Conservation (phyloP, 2,113 vertebrate genomes). For the Phainopepla nitens region DNA sequence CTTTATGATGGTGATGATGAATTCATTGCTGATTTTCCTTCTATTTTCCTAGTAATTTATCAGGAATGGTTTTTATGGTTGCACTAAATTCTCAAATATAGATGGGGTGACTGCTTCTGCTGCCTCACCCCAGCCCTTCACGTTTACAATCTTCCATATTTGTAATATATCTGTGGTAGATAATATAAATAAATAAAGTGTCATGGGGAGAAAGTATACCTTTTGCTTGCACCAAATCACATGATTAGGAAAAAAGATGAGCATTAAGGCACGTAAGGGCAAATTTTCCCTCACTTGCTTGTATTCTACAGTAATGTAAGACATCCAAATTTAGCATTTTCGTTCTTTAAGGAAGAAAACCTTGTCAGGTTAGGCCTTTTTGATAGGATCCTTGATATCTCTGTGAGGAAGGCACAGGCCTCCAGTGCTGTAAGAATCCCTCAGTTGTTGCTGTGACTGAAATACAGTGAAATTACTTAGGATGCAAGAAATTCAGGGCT, state of each 20-base stretch:
- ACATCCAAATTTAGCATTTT: neutral
- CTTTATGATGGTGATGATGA: neutral
- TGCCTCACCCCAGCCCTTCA: neutral
- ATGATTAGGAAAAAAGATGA: neutral
- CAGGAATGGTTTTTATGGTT: neutral
- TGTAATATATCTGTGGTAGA: neutral
- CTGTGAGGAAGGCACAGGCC: neutral
- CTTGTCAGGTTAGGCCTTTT: neutral
- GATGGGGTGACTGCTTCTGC: neutral
- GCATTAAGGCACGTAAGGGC: neutral
- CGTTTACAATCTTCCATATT: neutral
- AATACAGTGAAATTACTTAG: neutral
- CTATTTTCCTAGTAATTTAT: neutral
- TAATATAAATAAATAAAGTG: neutral
- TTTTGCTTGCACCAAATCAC: neutral
- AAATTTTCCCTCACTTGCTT: neutral
- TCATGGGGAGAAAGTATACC: neutral
- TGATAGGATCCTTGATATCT: neutral
- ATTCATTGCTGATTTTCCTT: neutral
- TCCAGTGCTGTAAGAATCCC: neutral
- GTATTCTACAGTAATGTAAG: neutral
- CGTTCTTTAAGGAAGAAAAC: neutral
- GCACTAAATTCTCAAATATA: neutral
- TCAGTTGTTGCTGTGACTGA: neutral
- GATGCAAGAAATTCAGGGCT: neutral